Conservation (phyloP, 2,888 invertebrate genomes). For the Rhagonycha lutea region DNA sequence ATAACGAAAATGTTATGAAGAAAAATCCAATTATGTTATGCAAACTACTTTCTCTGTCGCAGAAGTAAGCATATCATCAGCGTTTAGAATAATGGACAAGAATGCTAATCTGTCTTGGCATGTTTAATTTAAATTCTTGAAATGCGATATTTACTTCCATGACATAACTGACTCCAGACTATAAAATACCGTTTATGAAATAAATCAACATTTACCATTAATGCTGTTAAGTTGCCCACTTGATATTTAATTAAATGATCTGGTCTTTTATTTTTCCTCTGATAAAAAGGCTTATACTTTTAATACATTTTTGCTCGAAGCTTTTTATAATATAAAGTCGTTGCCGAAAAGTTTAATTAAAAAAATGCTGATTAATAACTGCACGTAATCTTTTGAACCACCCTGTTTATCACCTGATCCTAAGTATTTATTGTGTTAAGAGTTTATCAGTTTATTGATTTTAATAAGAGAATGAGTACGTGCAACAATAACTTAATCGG, state of each 20-base stretch:
- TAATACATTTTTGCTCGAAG: not conserved
- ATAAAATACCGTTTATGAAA: not conserved
- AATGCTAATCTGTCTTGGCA: not conserved
- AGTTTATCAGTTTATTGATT: not conserved
- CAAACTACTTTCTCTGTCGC: not conserved
- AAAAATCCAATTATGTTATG: not conserved
- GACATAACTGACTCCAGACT: not conserved
- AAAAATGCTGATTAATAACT: not conserved
- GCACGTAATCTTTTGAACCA: not conserved
- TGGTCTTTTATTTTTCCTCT: not conserved
- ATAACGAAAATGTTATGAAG: not conserved
- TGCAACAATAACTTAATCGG: not conserved
- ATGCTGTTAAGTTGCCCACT: not conserved
- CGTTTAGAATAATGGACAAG: not conserved
- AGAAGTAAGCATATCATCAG: not conserved
- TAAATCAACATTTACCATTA: not conserved
- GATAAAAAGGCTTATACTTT: not conserved
- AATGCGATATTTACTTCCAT: not conserved
- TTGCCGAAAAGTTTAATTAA: not conserved
- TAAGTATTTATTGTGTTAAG: not conserved
- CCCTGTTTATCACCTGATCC: not conserved
- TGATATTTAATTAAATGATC: not conserved
- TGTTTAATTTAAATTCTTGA: not conserved
- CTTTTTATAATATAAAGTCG: not conserved
- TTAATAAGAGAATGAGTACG: not conserved